Conservation (phyloP, 2,888 invertebrate genomes). For the Celastrina argiolus region DNA sequence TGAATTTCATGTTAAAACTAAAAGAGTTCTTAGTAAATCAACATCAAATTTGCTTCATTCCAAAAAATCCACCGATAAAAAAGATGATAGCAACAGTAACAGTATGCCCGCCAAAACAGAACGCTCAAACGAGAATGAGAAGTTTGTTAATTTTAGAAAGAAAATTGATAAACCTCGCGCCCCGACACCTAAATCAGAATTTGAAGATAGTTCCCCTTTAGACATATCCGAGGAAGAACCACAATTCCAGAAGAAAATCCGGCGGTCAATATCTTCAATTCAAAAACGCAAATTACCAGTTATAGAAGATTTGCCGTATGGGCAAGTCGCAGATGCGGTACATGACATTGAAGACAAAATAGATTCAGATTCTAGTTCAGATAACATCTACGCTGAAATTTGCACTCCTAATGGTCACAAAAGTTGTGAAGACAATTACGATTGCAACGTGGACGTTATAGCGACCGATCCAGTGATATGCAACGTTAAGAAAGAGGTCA, state of each 20-base stretch:
- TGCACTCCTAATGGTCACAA: constrained; percentile 68
- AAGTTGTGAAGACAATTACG: constrained; percentile 59
- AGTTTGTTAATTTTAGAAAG: constrained; percentile 66
- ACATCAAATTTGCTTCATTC: constrained; percentile 80
- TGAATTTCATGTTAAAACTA: constrained; percentile 85
- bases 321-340: constrained; percentile 83
- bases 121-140: constrained; percentile 55
- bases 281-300: constrained; percentile 74
- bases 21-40: constrained; percentile 80
- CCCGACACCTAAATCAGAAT: constrained; percentile 67
- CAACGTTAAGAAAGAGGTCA: constrained; percentile 72
- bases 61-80: constrained; percentile 73
- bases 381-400: constrained; percentile 85
- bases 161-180: constrained; percentile 72
- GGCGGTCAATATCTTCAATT: constrained; percentile 74
- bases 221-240: constrained; percentile 69
- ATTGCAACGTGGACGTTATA: constrained; percentile 62
- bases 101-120: constrained; percentile 74
- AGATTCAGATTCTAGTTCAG: constrained; percentile 67
- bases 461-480: constrained; percentile 72
- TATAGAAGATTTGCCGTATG: constrained; percentile 83
- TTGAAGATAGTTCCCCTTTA: constrained; percentile 55
- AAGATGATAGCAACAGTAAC: constrained; percentile 69
- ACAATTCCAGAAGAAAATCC: constrained; percentile 66
- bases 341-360: constrained; percentile 62